Evolutionary conservation across 2,888 invertebrate species (phyloP).

Genomic region (Drosophila pseudotakahashii): DNA sequence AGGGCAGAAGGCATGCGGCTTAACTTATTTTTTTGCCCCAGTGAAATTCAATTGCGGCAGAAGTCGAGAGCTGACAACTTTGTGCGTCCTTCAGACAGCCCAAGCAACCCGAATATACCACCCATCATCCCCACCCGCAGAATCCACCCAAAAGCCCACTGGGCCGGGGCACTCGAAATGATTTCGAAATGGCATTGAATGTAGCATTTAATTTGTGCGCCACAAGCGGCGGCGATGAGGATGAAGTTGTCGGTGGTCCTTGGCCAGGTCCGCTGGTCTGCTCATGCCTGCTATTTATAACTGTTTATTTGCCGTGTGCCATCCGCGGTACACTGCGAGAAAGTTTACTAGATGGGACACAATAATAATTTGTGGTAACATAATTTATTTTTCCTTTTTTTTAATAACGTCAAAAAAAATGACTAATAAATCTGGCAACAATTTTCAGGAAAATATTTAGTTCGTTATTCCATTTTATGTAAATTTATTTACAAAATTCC

Average conservation of each 20-base stretch:
- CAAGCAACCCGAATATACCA: neutral
- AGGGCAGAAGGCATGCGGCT: constrained; percentile 44
- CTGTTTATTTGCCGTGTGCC: constrained; percentile 69
- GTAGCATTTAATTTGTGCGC: constrained; percentile 77
- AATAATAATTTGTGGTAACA: too few species aligned
- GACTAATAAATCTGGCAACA: too few species aligned
- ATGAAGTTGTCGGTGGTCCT: constrained; percentile 27
- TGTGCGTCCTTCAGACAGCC: constrained; percentile 53
- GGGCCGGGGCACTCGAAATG: constrained; percentile 66
- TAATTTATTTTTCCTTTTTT: too few species aligned
- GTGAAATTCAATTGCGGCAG: constrained; percentile 69
- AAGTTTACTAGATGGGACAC: neutral
- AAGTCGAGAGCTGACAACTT: constrained; percentile 57
- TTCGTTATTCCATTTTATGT: too few species aligned
- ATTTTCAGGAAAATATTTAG: too few species aligned
- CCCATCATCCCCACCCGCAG: neutral
- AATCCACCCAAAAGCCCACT: constrained; percentile 9
- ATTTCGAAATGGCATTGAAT: constrained; percentile 77
- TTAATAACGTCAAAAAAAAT: too few species aligned
- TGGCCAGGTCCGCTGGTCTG: constrained; percentile 33
- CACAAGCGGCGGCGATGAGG: constrained; percentile 51
- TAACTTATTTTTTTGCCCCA: constrained; percentile 41
- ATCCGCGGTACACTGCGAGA: constrained; percentile 17
- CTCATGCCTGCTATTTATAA: constrained; percentile 59
- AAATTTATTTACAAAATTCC: too few species aligned